Evolutionary conservation across 2,888 invertebrate species (phyloP).

Genomic region (Latrodectus hesperus): DNA sequence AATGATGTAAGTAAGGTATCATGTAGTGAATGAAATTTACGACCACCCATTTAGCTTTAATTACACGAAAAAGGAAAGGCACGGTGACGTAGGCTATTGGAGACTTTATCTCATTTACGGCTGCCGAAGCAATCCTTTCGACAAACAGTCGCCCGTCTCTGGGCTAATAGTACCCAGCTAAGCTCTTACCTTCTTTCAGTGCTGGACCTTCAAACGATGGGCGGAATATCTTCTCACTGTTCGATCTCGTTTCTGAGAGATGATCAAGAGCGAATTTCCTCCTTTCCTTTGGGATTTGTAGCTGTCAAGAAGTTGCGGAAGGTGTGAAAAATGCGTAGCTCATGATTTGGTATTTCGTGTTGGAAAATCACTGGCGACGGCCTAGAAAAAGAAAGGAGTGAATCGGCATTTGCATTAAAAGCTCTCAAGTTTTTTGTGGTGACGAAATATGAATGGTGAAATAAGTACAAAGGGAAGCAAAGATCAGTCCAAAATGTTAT

Average conservation of each 20-base stretch:
- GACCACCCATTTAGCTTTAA: slow-evolving; percentile 1
- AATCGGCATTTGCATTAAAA: no score
- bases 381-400: no score
- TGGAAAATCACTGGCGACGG: background rate
- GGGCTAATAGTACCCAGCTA: background rate
- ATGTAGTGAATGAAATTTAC: background rate
- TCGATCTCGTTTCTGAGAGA: background rate
- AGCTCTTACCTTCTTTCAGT: background rate
- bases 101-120: background rate
- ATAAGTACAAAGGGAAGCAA: no score
- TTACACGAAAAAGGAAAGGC: background rate
- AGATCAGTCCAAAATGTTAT: no score
- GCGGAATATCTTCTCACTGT: slow-evolving; percentile 14
- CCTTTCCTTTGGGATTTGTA: slow-evolving; percentile 35
- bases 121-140: background rate
- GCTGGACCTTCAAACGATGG: background rate
- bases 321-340: slow-evolving; percentile 28
- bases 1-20: background rate
- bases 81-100: background rate
- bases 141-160: background rate
- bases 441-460: no score
- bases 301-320: slow-evolving; percentile 37
- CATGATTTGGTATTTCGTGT: slow-evolving; percentile 13
- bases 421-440: no score
- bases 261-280: slow-evolving; percentile 29